phyloP scores from a whole-genome alignment of 2,888 invertebrate species.

The Scaptomyza parva region DNA sequence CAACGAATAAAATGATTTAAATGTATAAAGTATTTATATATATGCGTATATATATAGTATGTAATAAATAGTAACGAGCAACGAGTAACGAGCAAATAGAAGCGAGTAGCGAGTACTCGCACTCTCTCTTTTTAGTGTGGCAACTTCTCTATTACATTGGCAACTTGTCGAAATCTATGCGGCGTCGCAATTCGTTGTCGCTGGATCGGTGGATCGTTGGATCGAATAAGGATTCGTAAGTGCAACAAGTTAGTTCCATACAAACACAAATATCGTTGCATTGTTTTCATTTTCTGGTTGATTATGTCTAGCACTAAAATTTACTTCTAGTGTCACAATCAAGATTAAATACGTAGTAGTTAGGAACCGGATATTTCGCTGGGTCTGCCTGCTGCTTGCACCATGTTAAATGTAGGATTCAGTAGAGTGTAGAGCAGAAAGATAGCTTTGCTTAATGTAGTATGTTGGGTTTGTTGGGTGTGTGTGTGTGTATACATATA shows the following conservation, averaged over 20 bases:
- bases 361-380: constrained; percentile 43
- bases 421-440: constrained; percentile 39
- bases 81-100: constrained; percentile 24
- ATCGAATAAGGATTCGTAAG: constrained; percentile 41
- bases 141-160: constrained; percentile 65
- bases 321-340: constrained; percentile 65
- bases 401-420: constrained; percentile 42
- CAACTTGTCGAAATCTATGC: constrained; percentile 47
- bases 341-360: constrained; percentile 59
- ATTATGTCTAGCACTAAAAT: constrained; percentile 51
- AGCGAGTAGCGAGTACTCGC: constrained; percentile 22
- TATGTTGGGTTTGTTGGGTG: background rate
- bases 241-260: constrained; percentile 43
- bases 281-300: constrained; percentile 5
- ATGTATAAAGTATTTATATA: constrained; percentile 18
- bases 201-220: constrained; percentile 54
- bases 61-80: constrained; percentile 36
- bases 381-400: constrained; percentile 59
- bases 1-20: constrained; percentile 48
- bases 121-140: constrained; percentile 13
- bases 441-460: constrained; percentile 26
- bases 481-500: constrained; percentile 27
- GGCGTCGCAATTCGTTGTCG: constrained; percentile 51
- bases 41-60: constrained; percentile 1
- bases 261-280: constrained; percentile 46